Percentiles rank a stretch among this genome's conserved stretches.
phyloP scores from a whole-genome alignment of 2,797 vertebrate species.

The Propithecus perrieri region DNA sequence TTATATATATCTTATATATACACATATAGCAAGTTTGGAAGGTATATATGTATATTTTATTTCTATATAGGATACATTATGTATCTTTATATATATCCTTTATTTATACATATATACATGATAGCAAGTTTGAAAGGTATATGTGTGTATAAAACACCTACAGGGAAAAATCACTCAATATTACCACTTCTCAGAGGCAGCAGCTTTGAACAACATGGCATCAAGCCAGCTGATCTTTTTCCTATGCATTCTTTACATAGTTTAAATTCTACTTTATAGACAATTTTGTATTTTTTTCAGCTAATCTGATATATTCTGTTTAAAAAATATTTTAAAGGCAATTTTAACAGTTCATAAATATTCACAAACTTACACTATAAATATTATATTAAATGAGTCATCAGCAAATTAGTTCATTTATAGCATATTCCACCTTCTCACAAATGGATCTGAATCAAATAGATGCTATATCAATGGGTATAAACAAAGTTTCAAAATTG shows the following conservation, averaged over 20 bases:
- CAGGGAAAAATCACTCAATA: neutral
- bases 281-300: neutral
- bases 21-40: neutral
- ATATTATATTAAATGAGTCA: neutral
- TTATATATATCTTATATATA: neutral
- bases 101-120: neutral
- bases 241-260: neutral
- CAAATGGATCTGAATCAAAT: conserved; percentile 14
- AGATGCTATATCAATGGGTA: neutral
- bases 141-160: neutral
- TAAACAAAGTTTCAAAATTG: neutral
- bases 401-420: conserved; percentile 4
- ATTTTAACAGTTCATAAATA: conserved; percentile 27
- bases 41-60: neutral
- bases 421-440: neutral
- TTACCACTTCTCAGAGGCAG: neutral
- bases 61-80: neutral
- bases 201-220: neutral
- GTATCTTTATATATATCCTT: neutral
- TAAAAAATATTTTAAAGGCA: neutral
- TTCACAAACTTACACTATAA: neutral
- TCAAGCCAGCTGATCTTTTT: neutral
- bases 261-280: neutral
- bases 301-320: neutral
- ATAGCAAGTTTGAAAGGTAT: neutral